A percentile compares a stretch with the other conserved stretches of the same genome.
Conservation (phyloP, 2,797 vertebrate genomes). For the Eulemur mongoz region DNA sequence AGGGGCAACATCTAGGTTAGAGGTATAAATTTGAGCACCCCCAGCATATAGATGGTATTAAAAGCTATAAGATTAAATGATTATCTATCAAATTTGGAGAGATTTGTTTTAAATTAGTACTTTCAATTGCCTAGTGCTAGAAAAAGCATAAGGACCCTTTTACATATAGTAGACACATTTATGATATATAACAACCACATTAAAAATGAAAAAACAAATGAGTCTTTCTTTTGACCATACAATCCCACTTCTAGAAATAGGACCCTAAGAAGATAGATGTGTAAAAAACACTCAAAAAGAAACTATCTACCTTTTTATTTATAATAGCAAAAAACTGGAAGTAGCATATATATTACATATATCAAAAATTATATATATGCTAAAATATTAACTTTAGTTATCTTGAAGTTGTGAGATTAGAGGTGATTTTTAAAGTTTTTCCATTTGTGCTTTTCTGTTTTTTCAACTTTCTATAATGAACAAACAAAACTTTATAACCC, state of each 20-base stretch:
- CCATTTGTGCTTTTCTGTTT: neutral
- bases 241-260: neutral
- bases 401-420: neutral
- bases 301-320: constrained; percentile 9
- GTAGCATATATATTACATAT: neutral
- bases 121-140: neutral
- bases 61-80: neutral
- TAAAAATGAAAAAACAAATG: constrained; percentile 30
- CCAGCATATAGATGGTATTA: neutral
- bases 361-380: neutral
- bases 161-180: neutral
- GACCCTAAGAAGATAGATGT: neutral
- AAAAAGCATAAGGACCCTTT: neutral
- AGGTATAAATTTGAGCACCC: neutral
- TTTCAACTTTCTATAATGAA: constrained; percentile 5
- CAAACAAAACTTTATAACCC: constrained; percentile 7
- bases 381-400: constrained; percentile 17
- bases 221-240: neutral
- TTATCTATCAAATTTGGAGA: neutral
- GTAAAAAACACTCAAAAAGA: constrained; percentile 20
- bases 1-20: neutral
- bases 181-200: neutral
- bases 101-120: constrained; percentile 21
- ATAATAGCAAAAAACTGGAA: neutral
- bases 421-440: neutral